Percentiles rank a stretch among this genome's conserved stretches.
Conservation (phyloP, 2,888 invertebrate genomes). For the Lapara coniferarum region DNA sequence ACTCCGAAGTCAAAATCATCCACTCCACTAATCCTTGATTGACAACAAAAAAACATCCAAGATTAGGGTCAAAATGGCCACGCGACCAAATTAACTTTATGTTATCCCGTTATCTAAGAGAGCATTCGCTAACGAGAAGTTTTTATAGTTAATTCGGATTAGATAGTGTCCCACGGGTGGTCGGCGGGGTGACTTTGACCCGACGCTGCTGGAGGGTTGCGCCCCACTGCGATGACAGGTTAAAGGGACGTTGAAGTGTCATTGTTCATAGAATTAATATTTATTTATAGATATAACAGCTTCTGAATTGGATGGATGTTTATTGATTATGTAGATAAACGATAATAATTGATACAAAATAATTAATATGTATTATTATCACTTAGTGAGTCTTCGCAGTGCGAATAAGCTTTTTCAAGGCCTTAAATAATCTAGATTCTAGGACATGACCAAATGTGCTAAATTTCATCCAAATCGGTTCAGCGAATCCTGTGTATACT, state of each 20-base stretch:
- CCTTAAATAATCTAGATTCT: no score
- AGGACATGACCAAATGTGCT: no score
- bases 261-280: constrained; percentile 50
- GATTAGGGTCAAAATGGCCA: constrained; percentile 61
- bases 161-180: constrained; percentile 80
- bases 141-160: constrained; percentile 78
- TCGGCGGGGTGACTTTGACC: constrained; percentile 39
- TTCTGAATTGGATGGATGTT: no score
- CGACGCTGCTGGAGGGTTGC: constrained; percentile 48
- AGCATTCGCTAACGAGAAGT: constrained; percentile 68
- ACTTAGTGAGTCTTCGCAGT: no score
- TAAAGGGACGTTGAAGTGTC: constrained; percentile 50
- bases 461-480: no score
- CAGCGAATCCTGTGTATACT: no score
- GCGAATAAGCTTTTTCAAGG: no score
- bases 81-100: constrained; percentile 79
- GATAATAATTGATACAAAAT: no score
- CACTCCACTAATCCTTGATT: constrained; percentile 55
- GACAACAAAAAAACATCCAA: constrained; percentile 52
- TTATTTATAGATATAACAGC: not conserved
- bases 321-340: no score
- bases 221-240: constrained; percentile 62
- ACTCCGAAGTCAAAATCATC: constrained; percentile 51
- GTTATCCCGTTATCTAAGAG: constrained; percentile 74
- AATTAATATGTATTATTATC: no score